Base-by-base conservation (phyloP, 2,888 invertebrate species). In the Polydrusus tereticollis region DNA sequence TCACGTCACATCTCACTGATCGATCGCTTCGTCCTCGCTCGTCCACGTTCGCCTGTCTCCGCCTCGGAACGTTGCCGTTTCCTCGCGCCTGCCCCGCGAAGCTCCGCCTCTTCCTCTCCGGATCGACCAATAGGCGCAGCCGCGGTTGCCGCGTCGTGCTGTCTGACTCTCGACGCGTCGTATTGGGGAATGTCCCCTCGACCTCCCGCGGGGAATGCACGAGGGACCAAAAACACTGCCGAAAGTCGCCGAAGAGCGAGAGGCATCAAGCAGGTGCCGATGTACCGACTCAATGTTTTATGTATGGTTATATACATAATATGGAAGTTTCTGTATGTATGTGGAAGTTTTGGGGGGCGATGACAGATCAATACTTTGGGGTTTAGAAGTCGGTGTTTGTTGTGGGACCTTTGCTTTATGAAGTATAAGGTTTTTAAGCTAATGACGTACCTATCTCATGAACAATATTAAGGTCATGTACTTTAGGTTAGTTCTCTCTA, bases 121-220 rank as follows among this genome's bases (percentile, higher is more conserved):
- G 1, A 16, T 41, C 52, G 14, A 14, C 74, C 74, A 74, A 74
- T 74, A 47, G 45, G 52, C 74, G 71, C 70, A 67, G 70, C 50
- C 67, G 67, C 68, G 23, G 45, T 36, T 47, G 26, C 63, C 62
- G 45, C 62, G 52, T 62, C 67, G 47, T 36, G 66, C 58, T 59
- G 66, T 72, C 68, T 66, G 68, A 72, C 59, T 68, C 52, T 63
- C 68, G 68, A 68, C 68, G 68, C 58, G 72, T 63, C 63, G 72
- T 57, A 66, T 73, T 62, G 69, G 73, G 72, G 69, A 52, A 66
- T 57, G 55, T 57, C 58, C 69, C 69, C 50, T 59, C 33, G 23
- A 21, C 29, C 29, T 41, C 23, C 68, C 63, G 55, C 20, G n/a
- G 72, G 26, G 58, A 57, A 36, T 55, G 50, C 43, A 60, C 58